Evolutionary conservation across 2,797 vertebrate species (phyloP), one percentile per base, ranked within the genome.

Genomic region (Rhynchonycteris naso): DNA sequence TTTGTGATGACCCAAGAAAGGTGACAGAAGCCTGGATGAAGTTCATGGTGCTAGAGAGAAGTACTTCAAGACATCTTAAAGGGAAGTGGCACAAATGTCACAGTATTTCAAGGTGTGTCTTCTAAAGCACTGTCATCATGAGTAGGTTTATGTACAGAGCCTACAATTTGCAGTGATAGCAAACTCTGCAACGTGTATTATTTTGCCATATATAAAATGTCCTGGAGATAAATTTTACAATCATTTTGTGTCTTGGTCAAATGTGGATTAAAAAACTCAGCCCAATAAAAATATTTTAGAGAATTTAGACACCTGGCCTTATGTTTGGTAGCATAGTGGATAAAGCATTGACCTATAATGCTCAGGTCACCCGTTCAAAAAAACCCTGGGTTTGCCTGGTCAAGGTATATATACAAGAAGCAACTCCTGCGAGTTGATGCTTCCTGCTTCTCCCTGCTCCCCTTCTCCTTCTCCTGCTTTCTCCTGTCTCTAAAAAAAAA

Each of bases 231-330:
- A 74, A 88, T 79, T 61, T 21, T 80, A 81, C 26, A 74, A 69
- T 91, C 24, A 33, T 3, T 93, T 81, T 91, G 75, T 52, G 24
- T 38, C n/a, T 52, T 58, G 18, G 28, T 90, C 65, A 86, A 74
- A 69, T 54, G 19, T 83, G 22, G 63, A 47, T 76, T 88, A 58
- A 78, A 94, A 88, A 91, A 82, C 81, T 90, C 28, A 91, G 14
- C 35, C 22, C 54, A 61, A 11, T 76, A 59, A 91, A 75, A 88
- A 66, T 82, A 91, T 65, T 90, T 95, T 90, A 50, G 89, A 78
- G 38, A 90, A 94, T 78, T 59, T n/a, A 78, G 61, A 24, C 6
- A n/a, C n/a, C 78, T 80, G 13, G 11, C 43, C 43, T 43, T 5
- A 43, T 43, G 43, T 43, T 43, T 43, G 8, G 43, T 43, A 5